Evolutionary conservation across 2,797 vertebrate genomes (phyloP).

Genomic region (Rachycentron canadum): DNA sequence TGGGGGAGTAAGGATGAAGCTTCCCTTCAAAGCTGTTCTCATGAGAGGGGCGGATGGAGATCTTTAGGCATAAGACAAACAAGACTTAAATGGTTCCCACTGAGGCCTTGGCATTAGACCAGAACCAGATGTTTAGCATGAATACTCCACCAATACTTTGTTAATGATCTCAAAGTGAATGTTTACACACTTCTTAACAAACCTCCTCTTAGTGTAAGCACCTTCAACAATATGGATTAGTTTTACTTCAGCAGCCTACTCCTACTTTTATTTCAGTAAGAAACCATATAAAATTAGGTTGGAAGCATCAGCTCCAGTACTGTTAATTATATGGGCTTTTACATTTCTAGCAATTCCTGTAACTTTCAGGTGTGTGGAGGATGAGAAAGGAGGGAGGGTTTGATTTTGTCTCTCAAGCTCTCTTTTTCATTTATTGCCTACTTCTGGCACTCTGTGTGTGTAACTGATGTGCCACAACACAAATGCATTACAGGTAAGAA

Average conservation of each 20-base stretch:
- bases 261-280: background rate
- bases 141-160: background rate
- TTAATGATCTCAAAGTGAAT: slow-evolving; percentile 33
- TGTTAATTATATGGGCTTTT: background rate
- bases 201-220: slow-evolving; percentile 3
- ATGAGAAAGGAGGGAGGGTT: background rate
- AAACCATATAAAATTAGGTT: background rate
- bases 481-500: background rate
- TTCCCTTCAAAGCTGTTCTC: slow-evolving; percentile 53
- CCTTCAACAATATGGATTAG: slow-evolving; percentile 3
- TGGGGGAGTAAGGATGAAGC: background rate
- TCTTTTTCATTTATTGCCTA: background rate
- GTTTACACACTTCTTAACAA: slow-evolving; percentile 43
- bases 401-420: background rate
- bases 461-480: background rate
- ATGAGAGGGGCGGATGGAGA: slow-evolving; percentile 31
- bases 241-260: background rate
- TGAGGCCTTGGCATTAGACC: slow-evolving; percentile 6
- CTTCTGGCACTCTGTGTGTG: background rate
- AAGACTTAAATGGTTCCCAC: slow-evolving; percentile 54
- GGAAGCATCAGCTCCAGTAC: background rate
- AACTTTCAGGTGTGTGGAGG: background rate
- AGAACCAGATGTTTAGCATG: slow-evolving; percentile 55
- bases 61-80: slow-evolving; percentile 50
- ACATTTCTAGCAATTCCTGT: background rate